These are phyloP conservation scores for Cylindroiulus punctatus DNA, from an alignment of 2,888 invertebrate species.

Conservation along the genomic window DNA sequence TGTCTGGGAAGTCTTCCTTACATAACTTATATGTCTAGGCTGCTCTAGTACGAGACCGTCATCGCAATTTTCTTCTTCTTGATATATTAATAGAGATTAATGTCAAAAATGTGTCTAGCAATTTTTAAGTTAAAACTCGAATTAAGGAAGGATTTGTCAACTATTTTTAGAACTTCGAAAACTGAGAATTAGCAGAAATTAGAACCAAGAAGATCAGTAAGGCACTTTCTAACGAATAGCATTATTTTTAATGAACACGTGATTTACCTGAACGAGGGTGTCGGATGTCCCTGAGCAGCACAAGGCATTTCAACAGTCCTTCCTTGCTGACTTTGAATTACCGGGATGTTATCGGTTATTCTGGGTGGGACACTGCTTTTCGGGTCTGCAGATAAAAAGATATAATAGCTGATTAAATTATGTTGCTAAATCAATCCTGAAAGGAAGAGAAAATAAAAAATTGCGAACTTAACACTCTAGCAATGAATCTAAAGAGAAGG, in stretches of 20 bases:
- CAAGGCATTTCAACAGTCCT: conserved; percentile 67
- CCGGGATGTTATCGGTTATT: conserved; percentile 57
- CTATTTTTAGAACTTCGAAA: not conserved
- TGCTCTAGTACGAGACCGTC: not conserved
- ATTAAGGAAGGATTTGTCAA: not conserved
- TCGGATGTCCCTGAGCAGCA: conserved; percentile 69
- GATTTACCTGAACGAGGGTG: conserved; percentile 63
- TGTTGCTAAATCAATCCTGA: conserved; percentile 36
- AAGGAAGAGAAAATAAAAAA: conserved; percentile 31
- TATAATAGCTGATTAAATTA: conserved; percentile 31
- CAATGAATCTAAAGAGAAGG: not conserved
- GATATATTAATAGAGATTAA: not conserved
- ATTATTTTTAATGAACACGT: too few species aligned
- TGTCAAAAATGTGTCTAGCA: conserved; percentile 37
- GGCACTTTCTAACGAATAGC: too few species aligned
- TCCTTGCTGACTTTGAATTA: conserved; percentile 57
- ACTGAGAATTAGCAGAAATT: not conserved
- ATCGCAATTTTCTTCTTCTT: not conserved
- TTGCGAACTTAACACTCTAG: conserved; percentile 14
- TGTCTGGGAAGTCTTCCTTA: not conserved
- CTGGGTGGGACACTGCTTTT: conserved; percentile 58
- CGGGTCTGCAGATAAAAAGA: conserved; percentile 54
- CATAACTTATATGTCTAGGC: not conserved
- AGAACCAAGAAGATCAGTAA: not conserved
- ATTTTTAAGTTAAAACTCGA: not conserved